These are phyloP conservation scores for Aelia acuminata DNA, from an alignment of 2,888 invertebrate species.

Conservation along the genomic window DNA sequence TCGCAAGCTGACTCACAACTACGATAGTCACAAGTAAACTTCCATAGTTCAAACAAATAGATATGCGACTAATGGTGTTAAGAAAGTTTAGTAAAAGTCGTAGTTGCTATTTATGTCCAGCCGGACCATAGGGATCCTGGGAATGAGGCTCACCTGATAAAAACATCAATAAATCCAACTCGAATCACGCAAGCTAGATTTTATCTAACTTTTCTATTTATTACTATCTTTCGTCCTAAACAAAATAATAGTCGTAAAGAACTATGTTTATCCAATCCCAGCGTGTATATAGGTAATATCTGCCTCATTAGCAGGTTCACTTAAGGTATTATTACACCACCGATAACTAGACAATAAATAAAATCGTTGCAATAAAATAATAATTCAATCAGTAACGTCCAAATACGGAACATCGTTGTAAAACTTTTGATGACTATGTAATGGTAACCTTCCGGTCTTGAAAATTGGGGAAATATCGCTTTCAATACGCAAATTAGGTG, in stretches of 20 bases:
- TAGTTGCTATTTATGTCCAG: conserved; percentile 1
- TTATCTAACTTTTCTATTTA: conserved; percentile 42
- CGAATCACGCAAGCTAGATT: conserved; percentile 23
- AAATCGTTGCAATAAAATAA: neutral
- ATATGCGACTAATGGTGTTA: neutral
- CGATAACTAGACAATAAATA: neutral
- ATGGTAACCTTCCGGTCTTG: no score
- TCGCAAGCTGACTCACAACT: no score
- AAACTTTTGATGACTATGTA: no score
- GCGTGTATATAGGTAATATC: neutral
- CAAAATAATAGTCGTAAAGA: neutral
- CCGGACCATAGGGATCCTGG: neutral
- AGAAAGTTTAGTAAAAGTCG: neutral
- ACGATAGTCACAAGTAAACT: no score
- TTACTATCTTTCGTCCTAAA: conserved; percentile 22
- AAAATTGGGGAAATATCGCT: no score
- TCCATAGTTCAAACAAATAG: neutral
- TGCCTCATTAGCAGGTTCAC: neutral
- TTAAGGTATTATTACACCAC: neutral
- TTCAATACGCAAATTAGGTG: no score
- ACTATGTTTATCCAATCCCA: neutral
- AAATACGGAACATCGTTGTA: no score
- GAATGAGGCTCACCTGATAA: conserved; percentile 10
- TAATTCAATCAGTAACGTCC: no score
- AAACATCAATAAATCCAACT: conserved; percentile 10